Conservation (phyloP, 2,888 invertebrate species). For the Mellilla xanthometata region DNA sequence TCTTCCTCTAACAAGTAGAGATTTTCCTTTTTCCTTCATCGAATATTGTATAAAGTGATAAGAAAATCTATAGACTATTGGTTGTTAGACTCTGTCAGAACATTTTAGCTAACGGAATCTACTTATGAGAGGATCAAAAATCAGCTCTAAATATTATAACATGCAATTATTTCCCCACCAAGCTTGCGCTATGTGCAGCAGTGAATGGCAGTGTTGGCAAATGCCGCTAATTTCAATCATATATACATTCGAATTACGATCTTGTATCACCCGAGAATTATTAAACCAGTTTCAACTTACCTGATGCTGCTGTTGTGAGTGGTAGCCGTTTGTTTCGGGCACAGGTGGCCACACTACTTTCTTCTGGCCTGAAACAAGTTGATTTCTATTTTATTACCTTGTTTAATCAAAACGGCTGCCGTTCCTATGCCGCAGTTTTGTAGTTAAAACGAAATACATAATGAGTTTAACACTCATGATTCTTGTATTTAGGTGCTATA, state of each 20-base stretch:
- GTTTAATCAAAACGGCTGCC: background rate
- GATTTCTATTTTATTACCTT: constrained; percentile 23
- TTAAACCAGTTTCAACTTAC: constrained; percentile 56
- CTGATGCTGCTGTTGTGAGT: constrained; percentile 82
- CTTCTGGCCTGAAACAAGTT: constrained; percentile 87
- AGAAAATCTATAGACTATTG: no score
- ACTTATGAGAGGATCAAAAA: constrained; percentile 5
- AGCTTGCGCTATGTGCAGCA: constrained; percentile 67
- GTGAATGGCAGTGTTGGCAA: constrained; percentile 56
- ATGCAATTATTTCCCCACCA: constrained; percentile 59
- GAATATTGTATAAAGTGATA: background rate
- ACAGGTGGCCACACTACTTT: constrained; percentile 95
- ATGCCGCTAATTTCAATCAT: constrained; percentile 42
- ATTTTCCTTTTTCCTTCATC: background rate
- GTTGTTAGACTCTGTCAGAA: no score
- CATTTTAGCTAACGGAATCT: no score
- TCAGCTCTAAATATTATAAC: constrained; percentile 26
- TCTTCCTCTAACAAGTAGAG: background rate
- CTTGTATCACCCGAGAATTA: constrained; percentile 1
- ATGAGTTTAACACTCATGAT: no score
- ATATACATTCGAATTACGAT: constrained; percentile 36
- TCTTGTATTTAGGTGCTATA: no score
- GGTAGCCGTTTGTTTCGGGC: constrained; percentile 85
- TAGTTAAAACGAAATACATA: no score
- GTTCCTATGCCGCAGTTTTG: no score